Conservation (phyloP, 2,797 vertebrate species). For the Typhlichthys subterraneus region DNA sequence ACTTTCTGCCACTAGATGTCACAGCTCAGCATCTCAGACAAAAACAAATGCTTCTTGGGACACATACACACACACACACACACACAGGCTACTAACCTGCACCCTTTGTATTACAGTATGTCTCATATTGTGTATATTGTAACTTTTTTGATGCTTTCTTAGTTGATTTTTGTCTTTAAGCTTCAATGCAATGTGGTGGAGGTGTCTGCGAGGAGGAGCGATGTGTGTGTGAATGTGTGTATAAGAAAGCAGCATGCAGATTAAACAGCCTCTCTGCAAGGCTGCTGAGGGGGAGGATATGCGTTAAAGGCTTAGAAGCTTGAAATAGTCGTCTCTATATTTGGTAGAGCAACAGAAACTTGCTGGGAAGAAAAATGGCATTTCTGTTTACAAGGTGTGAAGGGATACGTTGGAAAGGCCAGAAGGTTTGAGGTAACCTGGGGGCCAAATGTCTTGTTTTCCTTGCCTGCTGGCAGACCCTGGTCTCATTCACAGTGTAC, state of each 20-base stretch:
- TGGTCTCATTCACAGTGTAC: slow-evolving; percentile 3
- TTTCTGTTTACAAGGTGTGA: slow-evolving; percentile 43
- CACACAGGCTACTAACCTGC: background rate
- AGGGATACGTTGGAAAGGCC: slow-evolving; percentile 33
- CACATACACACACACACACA: slow-evolving; percentile 1
- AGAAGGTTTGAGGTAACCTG: background rate
- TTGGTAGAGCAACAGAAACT: slow-evolving; percentile 49
- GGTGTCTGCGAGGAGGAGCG: slow-evolving; percentile 43
- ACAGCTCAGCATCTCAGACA: no score
- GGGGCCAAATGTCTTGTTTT: slow-evolving; percentile 2
- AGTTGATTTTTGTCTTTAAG: slow-evolving; percentile 5
- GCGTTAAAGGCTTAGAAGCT: slow-evolving; percentile 48
- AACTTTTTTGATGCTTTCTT: slow-evolving; percentile 35
- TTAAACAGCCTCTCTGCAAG: slow-evolving; percentile 48
- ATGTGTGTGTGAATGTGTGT: slow-evolving; percentile 13
- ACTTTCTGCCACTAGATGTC: no score
- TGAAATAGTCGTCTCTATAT: slow-evolving; percentile 65
- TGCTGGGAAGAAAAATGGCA: slow-evolving; percentile 35
- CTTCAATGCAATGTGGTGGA: slow-evolving; percentile 40
- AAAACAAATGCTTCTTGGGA: no score
- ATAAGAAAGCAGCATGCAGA: slow-evolving; percentile 41
- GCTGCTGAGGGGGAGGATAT: slow-evolving; percentile 61
- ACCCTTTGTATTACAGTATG: background rate
- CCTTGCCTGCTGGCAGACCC: slow-evolving; percentile 8
- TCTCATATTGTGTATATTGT: slow-evolving; percentile 44